Percentiles rank a stretch among this genome's conserved stretches.
These are phyloP conservation scores for Bombus vancouverensis DNA, from an alignment of 1,140 invertebrate species.

Conservation along the genomic window DNA sequence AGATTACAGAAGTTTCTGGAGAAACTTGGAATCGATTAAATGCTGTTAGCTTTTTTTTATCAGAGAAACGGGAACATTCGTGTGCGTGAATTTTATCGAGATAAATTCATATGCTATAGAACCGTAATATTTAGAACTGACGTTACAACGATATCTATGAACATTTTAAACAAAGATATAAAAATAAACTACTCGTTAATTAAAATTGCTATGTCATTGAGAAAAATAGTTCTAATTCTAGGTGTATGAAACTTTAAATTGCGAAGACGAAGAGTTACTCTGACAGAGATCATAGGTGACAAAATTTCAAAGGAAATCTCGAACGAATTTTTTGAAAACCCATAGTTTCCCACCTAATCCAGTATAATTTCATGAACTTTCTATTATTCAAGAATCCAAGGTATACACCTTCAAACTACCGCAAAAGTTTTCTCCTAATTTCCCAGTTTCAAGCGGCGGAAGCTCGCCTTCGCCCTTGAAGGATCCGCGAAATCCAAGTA, in stretches of 20 bases:
- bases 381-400: background rate
- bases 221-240: no score
- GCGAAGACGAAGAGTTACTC: background rate
- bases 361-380: background rate
- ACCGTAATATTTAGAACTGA: no score
- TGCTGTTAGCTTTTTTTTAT: background rate
- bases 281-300: background rate
- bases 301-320: background rate
- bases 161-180: no score
- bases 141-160: no score
- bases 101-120: no score
- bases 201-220: no score
- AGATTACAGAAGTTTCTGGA: background rate
- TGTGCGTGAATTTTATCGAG: background rate
- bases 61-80: no score
- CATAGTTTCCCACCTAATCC: background rate
- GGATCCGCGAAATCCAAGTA: background rate
- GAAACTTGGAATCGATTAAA: slow-evolving; percentile 10
- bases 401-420: background rate
- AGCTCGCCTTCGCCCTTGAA: background rate
- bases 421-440: background rate
- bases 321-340: background rate
- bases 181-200: no score
- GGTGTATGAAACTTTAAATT: background rate
- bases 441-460: background rate